Conservation (phyloP, 2,113 vertebrate species). For the Symphodus melops region DNA sequence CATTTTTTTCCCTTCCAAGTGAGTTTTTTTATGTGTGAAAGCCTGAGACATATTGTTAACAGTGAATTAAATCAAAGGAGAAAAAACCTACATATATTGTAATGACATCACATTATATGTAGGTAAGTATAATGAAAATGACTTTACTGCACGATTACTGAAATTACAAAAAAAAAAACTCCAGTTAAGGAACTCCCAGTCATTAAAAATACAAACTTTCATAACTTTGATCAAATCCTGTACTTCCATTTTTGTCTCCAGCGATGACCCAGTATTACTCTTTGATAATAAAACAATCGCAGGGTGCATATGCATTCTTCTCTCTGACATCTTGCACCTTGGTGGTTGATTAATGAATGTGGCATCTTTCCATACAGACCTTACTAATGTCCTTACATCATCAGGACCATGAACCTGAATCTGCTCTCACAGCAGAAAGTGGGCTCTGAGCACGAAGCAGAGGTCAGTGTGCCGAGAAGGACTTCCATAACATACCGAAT, state of each 20-base stretch:
- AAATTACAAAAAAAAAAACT: too few relatives aligned
- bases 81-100: too few relatives aligned
- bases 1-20: too few relatives aligned
- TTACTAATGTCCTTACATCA: constrained; percentile 91
- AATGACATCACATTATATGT: too few relatives aligned
- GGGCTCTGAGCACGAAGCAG: constrained; percentile 89
- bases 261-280: not conserved
- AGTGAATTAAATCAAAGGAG: too few relatives aligned
- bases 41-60: too few relatives aligned
- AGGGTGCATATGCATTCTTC: not conserved
- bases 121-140: too few relatives aligned
- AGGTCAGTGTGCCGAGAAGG: constrained; percentile 84
- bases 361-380: constrained; percentile 86
- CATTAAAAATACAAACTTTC: too few relatives aligned
- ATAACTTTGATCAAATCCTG: not conserved
- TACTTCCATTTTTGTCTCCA: not conserved
- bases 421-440: constrained; percentile 92
- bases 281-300: not conserved
- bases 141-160: too few relatives aligned
- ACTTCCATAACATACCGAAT: not conserved
- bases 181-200: too few relatives aligned
- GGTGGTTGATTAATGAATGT: constrained; percentile 82
- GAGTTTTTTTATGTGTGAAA: too few relatives aligned
- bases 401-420: constrained; percentile 90
- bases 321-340: constrained; percentile 16